A percentile compares a stretch with the other conserved stretches of the same genome.
phyloP scores from a whole-genome alignment of 2,113 vertebrate genomes.

The Mixornis gularis region DNA sequence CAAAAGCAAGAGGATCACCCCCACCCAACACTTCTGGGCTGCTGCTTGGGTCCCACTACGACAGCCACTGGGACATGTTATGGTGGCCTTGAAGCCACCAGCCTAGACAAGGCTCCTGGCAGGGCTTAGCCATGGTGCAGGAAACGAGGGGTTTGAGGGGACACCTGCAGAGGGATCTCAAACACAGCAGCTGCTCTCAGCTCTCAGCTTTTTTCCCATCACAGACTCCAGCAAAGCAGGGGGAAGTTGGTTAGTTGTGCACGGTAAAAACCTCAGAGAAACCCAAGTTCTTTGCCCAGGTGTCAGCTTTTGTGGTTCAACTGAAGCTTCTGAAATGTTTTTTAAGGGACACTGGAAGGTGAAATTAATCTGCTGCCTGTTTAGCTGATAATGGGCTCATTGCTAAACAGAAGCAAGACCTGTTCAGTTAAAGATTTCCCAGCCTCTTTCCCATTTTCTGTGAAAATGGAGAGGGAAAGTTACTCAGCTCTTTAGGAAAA shows the following conservation, averaged over 20 bases:
- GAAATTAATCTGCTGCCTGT: background rate
- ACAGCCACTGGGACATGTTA: background rate
- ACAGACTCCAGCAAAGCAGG: background rate
- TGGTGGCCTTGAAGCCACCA: background rate
- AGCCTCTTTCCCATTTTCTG: background rate
- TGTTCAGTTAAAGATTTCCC: conserved; percentile 25
- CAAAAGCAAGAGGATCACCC: background rate
- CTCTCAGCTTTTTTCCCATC: background rate
- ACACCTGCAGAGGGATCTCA: background rate
- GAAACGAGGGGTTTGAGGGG: background rate
- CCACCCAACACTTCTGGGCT: background rate
- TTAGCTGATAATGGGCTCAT: background rate
- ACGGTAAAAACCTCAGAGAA: background rate
- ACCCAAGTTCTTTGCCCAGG: no score
- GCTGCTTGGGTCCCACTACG: background rate
- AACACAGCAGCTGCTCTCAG: background rate
- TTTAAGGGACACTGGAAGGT: background rate
- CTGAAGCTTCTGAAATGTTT: background rate
- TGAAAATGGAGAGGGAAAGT: background rate
- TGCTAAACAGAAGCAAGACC: background rate
- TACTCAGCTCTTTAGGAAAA: background rate
- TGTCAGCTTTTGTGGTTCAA: background rate
- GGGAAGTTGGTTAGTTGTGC: background rate
- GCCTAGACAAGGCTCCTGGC: background rate
- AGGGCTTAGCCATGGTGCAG: background rate